Evolutionary conservation across 2,888 invertebrate species (phyloP).

Genomic region (Rotaria sp.): DNA sequence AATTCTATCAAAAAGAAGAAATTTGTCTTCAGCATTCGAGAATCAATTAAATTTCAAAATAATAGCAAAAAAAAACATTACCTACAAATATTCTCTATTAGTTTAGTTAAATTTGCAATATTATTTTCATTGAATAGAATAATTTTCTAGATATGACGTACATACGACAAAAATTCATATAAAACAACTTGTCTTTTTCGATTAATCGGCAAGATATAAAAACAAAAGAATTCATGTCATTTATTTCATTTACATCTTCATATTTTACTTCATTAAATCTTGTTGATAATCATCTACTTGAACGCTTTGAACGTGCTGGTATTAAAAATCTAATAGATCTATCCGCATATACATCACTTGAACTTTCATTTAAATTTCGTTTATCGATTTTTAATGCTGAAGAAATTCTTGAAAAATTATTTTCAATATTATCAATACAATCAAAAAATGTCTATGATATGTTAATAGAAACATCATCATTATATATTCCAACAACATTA

Average conservation of each 20-base stretch:
- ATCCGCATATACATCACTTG: not conserved
- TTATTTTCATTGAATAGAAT: too few species aligned
- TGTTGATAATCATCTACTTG: not conserved
- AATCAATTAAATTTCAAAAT: too few species aligned
- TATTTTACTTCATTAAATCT: not conserved
- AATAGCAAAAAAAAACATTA: too few species aligned
- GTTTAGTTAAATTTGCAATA: too few species aligned
- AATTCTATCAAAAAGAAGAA: too few species aligned
- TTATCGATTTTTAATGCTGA: not conserved
- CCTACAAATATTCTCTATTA: too few species aligned
- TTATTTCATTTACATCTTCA: not conserved
- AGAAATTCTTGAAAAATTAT: not conserved
- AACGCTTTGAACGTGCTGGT: constrained; percentile 14
- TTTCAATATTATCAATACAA: not conserved
- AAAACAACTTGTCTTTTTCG: not conserved
- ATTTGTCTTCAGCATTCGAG: too few species aligned
- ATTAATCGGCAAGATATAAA: not conserved
- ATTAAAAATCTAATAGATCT: not conserved
- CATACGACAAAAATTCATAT: too few species aligned
- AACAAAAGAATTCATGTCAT: not conserved
- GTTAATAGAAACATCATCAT: not conserved
- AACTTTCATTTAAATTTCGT: constrained; percentile 25
- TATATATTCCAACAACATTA: not conserved
- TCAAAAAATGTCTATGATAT: constrained; percentile 16
- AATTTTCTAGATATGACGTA: too few species aligned